A percentile compares a stretch with the other conserved stretches of the same genome.
These are phyloP conservation scores for Leptoclinus maculatus DNA, from an alignment of 2,797 vertebrate species.

Conservation along the genomic window DNA sequence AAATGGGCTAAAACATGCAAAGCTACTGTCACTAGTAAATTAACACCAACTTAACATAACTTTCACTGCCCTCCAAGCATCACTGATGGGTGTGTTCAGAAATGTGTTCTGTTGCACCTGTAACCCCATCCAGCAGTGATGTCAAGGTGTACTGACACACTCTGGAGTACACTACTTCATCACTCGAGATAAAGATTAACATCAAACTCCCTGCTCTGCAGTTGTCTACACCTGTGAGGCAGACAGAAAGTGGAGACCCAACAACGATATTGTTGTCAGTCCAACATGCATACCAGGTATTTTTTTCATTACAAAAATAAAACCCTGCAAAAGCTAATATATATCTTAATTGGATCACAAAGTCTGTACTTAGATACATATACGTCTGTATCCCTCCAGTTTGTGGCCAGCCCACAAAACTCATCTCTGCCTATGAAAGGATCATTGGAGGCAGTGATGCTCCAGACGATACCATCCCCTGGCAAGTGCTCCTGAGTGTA, in stretches of 20 bases:
- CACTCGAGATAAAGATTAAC: not conserved
- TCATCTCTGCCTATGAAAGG: not conserved
- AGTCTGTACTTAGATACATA: not conserved
- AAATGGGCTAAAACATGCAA: too few relatives aligned
- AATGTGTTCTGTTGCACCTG: not conserved
- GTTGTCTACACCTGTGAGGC: conserved; percentile 74
- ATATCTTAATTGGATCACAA: not conserved
- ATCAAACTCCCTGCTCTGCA: conserved; percentile 38
- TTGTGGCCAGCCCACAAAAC: conserved; percentile 70
- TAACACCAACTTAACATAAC: too few relatives aligned
- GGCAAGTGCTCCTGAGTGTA: conserved; percentile 71
- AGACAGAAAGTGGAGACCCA: conserved; percentile 76
- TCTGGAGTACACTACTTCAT: not conserved
- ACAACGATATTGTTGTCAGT: conserved; percentile 22
- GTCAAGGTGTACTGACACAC: not conserved
- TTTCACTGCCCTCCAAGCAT: not conserved
- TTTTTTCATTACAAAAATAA: not conserved
- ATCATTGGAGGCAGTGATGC: conserved; percentile 70
- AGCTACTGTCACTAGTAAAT: too few relatives aligned
- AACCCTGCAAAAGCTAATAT: not conserved
- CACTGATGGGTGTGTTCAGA: not conserved
- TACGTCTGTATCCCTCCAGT: conserved; percentile 56
- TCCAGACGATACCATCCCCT: conserved; percentile 61
- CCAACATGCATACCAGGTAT: conserved; percentile 79
- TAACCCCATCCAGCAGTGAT: not conserved